Evolutionary conservation across 2,113 vertebrate genomes (phyloP).

Genomic region (Uria aalge): DNA sequence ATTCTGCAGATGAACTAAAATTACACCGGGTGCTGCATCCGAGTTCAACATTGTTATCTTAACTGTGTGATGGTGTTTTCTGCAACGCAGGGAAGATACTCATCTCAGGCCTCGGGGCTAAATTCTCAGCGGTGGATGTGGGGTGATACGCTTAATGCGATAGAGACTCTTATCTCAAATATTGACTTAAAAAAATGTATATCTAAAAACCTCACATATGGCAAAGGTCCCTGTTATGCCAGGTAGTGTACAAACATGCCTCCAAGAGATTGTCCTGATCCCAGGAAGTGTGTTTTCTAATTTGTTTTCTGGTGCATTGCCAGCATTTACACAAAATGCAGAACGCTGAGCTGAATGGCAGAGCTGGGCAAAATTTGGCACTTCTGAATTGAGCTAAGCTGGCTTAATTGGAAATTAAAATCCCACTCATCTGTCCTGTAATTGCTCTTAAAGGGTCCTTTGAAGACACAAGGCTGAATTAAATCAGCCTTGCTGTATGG

Average conservation of each 20-base stretch:
- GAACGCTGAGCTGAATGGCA: background rate
- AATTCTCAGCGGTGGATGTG: background rate
- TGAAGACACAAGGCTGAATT: background rate
- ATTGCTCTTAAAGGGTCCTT: background rate
- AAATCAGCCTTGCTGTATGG: background rate
- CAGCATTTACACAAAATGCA: background rate
- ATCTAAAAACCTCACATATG: background rate
- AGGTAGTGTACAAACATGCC: background rate
- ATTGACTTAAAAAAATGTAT: background rate
- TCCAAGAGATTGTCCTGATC: background rate
- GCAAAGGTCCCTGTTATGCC: background rate
- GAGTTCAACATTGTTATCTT: background rate
- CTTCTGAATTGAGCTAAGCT: background rate
- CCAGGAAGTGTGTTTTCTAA: background rate
- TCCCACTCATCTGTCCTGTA: background rate
- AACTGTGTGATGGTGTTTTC: background rate
- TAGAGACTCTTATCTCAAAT: background rate
- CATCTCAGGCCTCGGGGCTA: background rate
- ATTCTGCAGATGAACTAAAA: background rate
- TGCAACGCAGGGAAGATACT: background rate
- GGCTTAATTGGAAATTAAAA: background rate
- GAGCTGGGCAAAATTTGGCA: background rate
- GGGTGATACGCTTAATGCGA: background rate
- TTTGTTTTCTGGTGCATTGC: background rate
- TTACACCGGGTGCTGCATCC: fast-evolving